A percentile compares a stretch with the other conserved stretches of the same genome.
These are phyloP conservation scores for Thalassophryne amazonica DNA, from an alignment of 2,797 vertebrate species.

Conservation along the genomic window DNA sequence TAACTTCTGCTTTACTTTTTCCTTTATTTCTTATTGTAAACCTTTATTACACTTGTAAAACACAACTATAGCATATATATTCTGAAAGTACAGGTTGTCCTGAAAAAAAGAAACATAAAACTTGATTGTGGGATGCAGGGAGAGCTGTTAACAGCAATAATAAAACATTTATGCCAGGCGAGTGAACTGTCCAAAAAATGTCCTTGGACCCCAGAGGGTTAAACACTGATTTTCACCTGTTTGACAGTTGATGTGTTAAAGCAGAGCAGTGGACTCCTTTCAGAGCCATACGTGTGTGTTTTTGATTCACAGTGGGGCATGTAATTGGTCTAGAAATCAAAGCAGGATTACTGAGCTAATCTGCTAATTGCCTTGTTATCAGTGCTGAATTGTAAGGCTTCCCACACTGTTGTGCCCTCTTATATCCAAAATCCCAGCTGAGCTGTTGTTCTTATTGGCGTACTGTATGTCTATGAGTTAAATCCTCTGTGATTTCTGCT, in stretches of 20 bases:
- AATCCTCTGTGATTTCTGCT: neutral
- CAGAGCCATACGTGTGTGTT: neutral
- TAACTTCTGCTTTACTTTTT: too few relatives aligned
- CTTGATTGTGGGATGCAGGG: too few relatives aligned
- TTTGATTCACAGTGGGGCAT: constrained; percentile 26
- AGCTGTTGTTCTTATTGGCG: constrained; percentile 8
- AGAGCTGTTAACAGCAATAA: too few relatives aligned
- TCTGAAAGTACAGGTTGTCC: too few relatives aligned
- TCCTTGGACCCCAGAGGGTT: neutral
- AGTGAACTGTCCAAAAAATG: neutral
- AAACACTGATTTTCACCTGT: too few relatives aligned
- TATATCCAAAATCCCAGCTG: constrained; percentile 19
- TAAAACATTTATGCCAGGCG: too few relatives aligned
- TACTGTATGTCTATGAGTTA: neutral
- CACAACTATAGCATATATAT: too few relatives aligned
- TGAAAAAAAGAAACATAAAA: too few relatives aligned
- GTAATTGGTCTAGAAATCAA: constrained; percentile 42
- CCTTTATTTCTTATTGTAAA: too few relatives aligned
- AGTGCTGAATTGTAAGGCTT: constrained; percentile 1
- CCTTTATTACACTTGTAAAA: too few relatives aligned
- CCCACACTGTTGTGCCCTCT: constrained; percentile 1
- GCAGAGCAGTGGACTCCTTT: neutral
- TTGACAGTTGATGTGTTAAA: neutral
- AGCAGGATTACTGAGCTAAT: constrained; percentile 12
- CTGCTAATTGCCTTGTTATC: constrained; percentile 44